Evolutionary conservation across 2,888 invertebrate species (phyloP).

Genomic region (Belgica antarctica): DNA sequence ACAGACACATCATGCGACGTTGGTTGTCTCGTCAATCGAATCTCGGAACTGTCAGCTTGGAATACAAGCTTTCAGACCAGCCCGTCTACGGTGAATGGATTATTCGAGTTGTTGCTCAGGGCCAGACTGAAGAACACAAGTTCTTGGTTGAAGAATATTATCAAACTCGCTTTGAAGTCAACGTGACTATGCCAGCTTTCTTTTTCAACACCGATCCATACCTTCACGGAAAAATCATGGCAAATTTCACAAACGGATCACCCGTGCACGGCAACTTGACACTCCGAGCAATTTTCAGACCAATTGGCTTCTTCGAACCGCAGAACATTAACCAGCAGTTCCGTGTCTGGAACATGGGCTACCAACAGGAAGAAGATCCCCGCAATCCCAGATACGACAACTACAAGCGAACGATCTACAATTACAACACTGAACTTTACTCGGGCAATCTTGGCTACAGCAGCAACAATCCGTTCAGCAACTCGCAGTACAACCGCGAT

Average conservation of each 20-base stretch:
- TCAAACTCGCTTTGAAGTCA: slow-evolving; percentile 89
- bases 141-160: slow-evolving; percentile 94
- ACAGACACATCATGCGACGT: slow-evolving; percentile 79
- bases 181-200: slow-evolving; percentile 93
- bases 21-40: slow-evolving; percentile 94
- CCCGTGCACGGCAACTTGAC: slow-evolving; percentile 88
- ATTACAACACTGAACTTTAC: slow-evolving; percentile 37
- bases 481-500: background rate
- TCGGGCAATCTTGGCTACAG: slow-evolving; percentile 27
- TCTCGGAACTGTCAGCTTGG: slow-evolving; percentile 88
- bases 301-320: slow-evolving; percentile 64
- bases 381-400: slow-evolving; percentile 41
- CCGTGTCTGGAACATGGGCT: slow-evolving; percentile 53
- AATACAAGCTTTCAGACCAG: slow-evolving; percentile 86
- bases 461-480: slow-evolving; percentile 28
- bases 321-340: slow-evolving; percentile 59
- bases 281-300: slow-evolving; percentile 72
- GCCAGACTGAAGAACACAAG: slow-evolving; percentile 79
- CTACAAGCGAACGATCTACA: slow-evolving; percentile 29
- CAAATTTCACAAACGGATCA: slow-evolving; percentile 92
- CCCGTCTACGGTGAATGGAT: slow-evolving; percentile 91
- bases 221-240: slow-evolving; percentile 83
- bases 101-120: slow-evolving; percentile 82
- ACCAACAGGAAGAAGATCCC: slow-evolving; percentile 47
- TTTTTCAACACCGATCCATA: slow-evolving; percentile 83